A percentile compares a stretch with the other conserved stretches of the same genome.
Conservation (phyloP, 2,797 vertebrate species). For the Catharus ustulatus region DNA sequence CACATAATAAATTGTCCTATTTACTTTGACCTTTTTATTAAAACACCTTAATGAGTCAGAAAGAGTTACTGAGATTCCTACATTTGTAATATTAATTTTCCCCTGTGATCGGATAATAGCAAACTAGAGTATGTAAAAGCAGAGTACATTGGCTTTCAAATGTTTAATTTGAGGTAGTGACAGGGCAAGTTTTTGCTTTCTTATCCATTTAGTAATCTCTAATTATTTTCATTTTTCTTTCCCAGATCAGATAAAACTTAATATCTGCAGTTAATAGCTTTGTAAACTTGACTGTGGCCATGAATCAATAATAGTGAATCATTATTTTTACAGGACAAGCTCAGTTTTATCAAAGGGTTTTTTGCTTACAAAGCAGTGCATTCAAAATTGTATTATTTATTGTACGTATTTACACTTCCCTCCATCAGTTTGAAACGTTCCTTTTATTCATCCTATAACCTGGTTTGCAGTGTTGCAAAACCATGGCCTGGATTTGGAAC, state of each 20-base stretch:
- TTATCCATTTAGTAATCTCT: background rate
- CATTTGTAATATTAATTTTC: background rate
- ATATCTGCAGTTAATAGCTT: background rate
- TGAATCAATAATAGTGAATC: background rate
- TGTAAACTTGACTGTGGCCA: background rate
- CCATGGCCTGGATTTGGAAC: background rate
- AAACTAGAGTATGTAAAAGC: background rate
- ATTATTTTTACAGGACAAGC: background rate
- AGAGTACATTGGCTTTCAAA: background rate
- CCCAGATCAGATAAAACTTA: background rate
- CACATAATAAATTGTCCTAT: background rate
- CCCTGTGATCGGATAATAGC: background rate
- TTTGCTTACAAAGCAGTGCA: background rate
- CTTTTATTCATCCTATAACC: background rate
- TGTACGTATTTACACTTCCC: background rate
- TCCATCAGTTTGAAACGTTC: background rate
- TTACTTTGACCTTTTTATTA: background rate
- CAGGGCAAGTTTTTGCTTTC: background rate
- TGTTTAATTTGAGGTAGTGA: background rate
- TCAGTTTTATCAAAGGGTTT: background rate
- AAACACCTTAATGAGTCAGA: background rate
- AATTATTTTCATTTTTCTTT: background rate
- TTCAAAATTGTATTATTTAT: background rate
- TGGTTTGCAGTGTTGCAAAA: background rate
- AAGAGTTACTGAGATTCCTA: background rate